Conservation (phyloP, 2,113 vertebrate species). For the Macquaria ambigua region DNA sequence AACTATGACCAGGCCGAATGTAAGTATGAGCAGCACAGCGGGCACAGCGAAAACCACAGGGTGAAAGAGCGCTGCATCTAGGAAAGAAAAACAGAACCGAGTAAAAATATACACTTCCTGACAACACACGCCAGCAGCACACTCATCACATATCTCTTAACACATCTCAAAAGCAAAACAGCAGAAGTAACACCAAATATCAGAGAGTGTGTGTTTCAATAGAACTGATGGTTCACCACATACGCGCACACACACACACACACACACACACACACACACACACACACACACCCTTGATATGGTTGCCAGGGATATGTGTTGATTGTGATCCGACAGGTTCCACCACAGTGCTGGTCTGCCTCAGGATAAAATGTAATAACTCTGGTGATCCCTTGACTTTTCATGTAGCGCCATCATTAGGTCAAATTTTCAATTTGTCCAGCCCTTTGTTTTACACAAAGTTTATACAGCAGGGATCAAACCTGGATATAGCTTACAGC, state of each 20-base stretch:
- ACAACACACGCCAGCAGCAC: conserved; percentile 24
- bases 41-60: neutral
- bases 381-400: no score
- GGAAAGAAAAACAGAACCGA: neutral
- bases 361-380: neutral
- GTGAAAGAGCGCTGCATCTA: neutral
- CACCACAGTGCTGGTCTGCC: neutral
- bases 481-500: neutral
- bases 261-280: neutral
- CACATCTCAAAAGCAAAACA: neutral
- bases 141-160: neutral
- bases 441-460: no score
- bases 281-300: neutral
- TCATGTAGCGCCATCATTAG: no score
- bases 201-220: neutral
- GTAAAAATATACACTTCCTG: neutral
- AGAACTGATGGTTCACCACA: neutral
- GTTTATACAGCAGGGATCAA: neutral
- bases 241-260: neutral
- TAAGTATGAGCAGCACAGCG: neutral
- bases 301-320: neutral
- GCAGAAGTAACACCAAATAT: neutral
- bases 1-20: neutral
- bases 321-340: neutral
- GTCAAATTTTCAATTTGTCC: no score